Evolutionary conservation across 1,140 invertebrate species (phyloP).

Genomic region (Anthonomus grandis): DNA sequence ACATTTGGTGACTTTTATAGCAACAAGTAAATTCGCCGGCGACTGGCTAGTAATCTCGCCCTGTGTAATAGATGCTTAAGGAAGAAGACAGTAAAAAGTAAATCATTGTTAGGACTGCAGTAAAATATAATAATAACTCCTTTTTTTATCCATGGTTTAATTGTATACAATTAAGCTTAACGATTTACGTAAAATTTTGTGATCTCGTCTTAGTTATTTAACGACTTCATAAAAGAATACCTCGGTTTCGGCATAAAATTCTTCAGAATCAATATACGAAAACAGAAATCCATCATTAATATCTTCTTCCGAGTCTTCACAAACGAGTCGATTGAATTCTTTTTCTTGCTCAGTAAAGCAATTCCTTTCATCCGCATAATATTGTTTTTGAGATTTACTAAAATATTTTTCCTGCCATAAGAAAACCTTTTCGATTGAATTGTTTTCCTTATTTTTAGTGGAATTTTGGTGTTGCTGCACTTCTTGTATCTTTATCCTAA

Average conservation of each 20-base stretch:
- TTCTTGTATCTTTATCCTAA: constrained; percentile 29
- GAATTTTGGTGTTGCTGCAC: constrained; percentile 16
- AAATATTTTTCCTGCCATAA: constrained; percentile 44
- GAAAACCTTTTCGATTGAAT: constrained; percentile 30
- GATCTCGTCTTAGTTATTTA: too few species aligned
- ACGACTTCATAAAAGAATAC: too few species aligned
- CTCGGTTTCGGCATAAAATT: constrained; percentile 26
- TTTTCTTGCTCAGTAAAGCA: constrained; percentile 41
- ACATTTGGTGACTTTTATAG: too few species aligned
- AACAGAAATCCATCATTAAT: constrained; percentile 30
- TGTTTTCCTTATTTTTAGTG: constrained; percentile 12
- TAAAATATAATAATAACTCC: neutral
- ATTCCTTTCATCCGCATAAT: constrained; percentile 34
- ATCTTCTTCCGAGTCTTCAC: constrained; percentile 13
- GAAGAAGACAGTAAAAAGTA: neutral
- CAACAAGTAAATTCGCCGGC: too few species aligned
- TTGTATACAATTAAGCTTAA: neutral
- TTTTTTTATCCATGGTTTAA: neutral
- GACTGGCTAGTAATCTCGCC: too few species aligned
- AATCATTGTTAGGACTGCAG: neutral
- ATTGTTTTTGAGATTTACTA: constrained; percentile 36
- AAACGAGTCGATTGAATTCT: constrained; percentile 35
- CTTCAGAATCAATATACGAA: constrained; percentile 35
- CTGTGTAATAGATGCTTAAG: neutral
- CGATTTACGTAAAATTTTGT: constrained; percentile 12